Percentiles rank a stretch among this genome's conserved stretches.
These are phyloP conservation scores for Otocyon megalotis DNA, from an alignment of 2,113 vertebrate genomes.

Conservation along the genomic window DNA sequence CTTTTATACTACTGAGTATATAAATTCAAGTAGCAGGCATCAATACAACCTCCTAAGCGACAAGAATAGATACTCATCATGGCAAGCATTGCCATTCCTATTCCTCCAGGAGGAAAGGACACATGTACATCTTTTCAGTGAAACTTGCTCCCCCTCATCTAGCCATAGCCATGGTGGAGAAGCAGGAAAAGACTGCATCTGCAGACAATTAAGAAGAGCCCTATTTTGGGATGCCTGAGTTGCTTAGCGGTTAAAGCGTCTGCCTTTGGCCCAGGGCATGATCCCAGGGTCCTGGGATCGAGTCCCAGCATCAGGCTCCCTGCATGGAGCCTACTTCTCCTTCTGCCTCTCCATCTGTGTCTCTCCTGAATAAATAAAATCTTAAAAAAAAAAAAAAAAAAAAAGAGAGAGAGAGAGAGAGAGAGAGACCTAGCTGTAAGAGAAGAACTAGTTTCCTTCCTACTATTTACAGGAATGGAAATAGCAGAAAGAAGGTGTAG, in stretches of 20 bases:
- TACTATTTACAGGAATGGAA: neutral
- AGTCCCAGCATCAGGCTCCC: no score
- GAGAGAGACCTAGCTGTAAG: neutral
- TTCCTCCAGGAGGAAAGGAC: neutral
- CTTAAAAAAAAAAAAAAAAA: no score
- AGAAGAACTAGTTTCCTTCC: constrained; percentile 25
- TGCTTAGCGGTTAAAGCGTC: no score
- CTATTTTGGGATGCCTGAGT: no score
- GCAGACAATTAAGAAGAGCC: neutral
- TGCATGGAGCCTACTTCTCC: no score
- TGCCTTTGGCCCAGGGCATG: no score
- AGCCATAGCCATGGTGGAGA: neutral
- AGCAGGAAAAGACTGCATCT: neutral
- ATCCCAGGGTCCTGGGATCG: no score
- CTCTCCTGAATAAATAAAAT: no score
- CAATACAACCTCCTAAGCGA: constrained; percentile 10
- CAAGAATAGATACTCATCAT: neutral
- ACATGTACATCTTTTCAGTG: neutral
- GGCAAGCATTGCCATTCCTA: neutral
- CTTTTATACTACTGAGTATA: neutral
- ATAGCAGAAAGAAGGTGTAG: neutral
- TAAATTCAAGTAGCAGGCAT: neutral
- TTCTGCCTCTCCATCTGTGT: no score
- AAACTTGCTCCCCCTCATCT: neutral
- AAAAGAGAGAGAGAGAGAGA: no score